Conservation (phyloP, 2,888 invertebrate genomes). For the Lasioglossum leucozonium region DNA sequence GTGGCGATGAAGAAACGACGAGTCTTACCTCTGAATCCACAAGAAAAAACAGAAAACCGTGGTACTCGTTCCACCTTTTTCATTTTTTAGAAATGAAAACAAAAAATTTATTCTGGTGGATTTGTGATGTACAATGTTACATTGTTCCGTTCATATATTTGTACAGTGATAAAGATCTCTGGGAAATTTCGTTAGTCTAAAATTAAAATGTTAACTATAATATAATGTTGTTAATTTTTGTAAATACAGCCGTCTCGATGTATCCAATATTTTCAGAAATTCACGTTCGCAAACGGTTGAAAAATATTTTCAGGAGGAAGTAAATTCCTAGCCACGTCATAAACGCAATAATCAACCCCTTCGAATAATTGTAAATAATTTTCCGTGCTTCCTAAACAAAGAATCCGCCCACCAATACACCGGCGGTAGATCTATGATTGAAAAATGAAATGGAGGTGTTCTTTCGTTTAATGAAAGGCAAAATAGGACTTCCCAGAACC, state of each 20-base stretch:
- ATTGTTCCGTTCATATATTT: neutral
- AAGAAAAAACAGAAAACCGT: neutral
- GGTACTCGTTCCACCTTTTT: neutral
- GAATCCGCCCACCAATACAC: neutral
- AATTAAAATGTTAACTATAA: no score
- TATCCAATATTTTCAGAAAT: no score
- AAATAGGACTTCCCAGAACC: slow-evolving; percentile 55
- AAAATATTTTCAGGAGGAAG: no score
- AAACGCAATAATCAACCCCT: no score
- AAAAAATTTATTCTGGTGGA: neutral
- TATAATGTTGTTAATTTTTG: neutral
- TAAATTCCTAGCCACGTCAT: no score
- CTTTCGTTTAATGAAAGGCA: slow-evolving; percentile 2
- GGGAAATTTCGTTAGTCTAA: neutral
- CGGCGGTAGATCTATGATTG: neutral
- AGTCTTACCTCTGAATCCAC: neutral
- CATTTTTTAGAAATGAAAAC: neutral
- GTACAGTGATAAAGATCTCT: neutral
- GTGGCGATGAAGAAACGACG: slow-evolving; percentile 10
- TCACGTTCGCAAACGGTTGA: no score
- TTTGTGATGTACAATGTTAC: neutral
- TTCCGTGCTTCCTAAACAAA: neutral
- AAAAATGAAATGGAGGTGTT: neutral
- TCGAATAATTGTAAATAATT: neutral
- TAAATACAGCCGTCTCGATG: no score